A percentile compares a stretch with the other conserved stretches of the same genome.
phyloP scores from a whole-genome alignment of 2,797 vertebrate genomes.

The Ispidina lecontei region DNA sequence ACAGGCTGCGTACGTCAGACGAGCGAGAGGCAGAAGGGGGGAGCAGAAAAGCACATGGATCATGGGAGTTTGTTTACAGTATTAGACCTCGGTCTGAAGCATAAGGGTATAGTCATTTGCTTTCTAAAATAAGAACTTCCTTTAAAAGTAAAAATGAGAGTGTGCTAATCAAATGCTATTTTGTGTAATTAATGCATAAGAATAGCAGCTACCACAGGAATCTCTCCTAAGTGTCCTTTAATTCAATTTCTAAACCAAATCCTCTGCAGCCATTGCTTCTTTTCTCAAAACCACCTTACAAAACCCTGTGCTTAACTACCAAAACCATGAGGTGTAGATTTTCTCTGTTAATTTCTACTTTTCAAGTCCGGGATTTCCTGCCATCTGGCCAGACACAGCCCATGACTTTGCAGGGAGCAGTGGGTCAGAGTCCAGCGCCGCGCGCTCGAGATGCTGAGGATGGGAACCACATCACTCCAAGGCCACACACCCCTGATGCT shows the following conservation, averaged over 20 bases:
- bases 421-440: slow-evolving; percentile 37
- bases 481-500: background rate
- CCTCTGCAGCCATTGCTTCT: background rate
- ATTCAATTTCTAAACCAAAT: background rate
- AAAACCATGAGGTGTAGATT: background rate
- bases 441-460: background rate
- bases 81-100: background rate
- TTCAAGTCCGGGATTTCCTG: background rate
- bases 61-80: background rate
- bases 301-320: background rate
- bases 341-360: background rate
- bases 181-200: background rate
- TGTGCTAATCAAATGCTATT: slow-evolving; percentile 1
- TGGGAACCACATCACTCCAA: background rate
- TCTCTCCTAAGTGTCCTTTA: background rate
- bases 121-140: slow-evolving; percentile 28
- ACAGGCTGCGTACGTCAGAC: fast-evolving
- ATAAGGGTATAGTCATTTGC: background rate
- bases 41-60: background rate
- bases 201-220: slow-evolving; percentile 18
- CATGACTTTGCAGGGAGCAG: slow-evolving; percentile 7
- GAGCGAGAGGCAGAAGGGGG: background rate
- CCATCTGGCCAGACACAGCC: slow-evolving; percentile 10
- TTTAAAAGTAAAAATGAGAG: slow-evolving; percentile 18
- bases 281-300: background rate